These are phyloP conservation scores for Trachemys scripta DNA, from an alignment of 2,113 vertebrate genomes.

Conservation along the genomic window DNA sequence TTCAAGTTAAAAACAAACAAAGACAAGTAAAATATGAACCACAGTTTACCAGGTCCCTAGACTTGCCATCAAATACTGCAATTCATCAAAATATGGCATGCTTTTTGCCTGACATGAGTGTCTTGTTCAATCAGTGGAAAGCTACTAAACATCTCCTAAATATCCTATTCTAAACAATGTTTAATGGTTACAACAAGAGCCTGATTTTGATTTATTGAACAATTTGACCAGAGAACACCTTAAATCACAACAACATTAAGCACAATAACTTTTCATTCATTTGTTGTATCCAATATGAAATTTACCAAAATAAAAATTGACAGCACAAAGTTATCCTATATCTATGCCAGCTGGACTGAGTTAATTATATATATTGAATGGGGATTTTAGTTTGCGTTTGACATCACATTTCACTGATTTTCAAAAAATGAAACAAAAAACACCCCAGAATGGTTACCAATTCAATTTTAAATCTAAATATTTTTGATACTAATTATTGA, in stretches of 20 bases:
- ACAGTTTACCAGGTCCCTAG: slow-evolving; percentile 52
- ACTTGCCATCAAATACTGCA: slow-evolving; percentile 72
- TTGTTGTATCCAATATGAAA: slow-evolving; percentile 74
- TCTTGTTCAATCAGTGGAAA: slow-evolving; percentile 66
- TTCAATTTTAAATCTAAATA: slow-evolving; percentile 76
- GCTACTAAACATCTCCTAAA: slow-evolving; percentile 63
- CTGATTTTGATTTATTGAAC: slow-evolving; percentile 80
- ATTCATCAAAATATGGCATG: slow-evolving; percentile 79
- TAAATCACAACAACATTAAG: slow-evolving; percentile 77
- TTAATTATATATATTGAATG: slow-evolving; percentile 44
- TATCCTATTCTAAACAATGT: slow-evolving; percentile 58
- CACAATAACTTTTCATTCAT: slow-evolving; percentile 74
- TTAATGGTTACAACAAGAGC: slow-evolving; percentile 48
- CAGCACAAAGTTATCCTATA: slow-evolving; percentile 73
- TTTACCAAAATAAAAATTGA: slow-evolving; percentile 80
- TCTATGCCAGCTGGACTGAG: slow-evolving; percentile 75
- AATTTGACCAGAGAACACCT: slow-evolving; percentile 74
- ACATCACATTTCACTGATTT: slow-evolving; percentile 60
- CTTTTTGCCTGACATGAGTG: slow-evolving; percentile 38
- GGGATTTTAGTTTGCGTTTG: slow-evolving; percentile 53
- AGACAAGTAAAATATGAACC: slow-evolving; percentile 9
- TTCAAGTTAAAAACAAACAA: slow-evolving; percentile 36
- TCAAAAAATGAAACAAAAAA: slow-evolving; percentile 59
- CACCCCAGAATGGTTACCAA: slow-evolving; percentile 70
- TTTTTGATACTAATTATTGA: slow-evolving; percentile 79